A percentile compares a stretch with the other conserved stretches of the same genome.
Conservation (phyloP, 53 echinoderm and acorn worm species). For the Luidia sarsii region DNA sequence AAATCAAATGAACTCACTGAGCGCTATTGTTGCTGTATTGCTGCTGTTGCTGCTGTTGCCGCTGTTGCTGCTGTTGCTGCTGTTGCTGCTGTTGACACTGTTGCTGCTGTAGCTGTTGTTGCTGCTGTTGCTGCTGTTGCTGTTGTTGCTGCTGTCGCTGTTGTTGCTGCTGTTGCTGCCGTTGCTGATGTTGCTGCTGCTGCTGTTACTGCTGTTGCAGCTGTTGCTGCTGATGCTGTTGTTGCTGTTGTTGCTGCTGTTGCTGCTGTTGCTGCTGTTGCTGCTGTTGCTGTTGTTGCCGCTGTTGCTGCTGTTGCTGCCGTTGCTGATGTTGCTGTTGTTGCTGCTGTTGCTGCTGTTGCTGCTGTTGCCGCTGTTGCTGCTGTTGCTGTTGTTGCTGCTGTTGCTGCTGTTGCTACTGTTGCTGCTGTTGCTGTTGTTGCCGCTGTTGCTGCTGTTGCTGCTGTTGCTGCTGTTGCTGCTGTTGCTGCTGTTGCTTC, state of each 20-base stretch:
- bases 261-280: neutral
- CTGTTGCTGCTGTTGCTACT: neutral
- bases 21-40: too few species aligned
- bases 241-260: too few species aligned
- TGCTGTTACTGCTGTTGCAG: neutral
- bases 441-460: neutral
- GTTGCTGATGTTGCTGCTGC: neutral
- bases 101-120: conserved; percentile 34
- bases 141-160: conserved; percentile 12
- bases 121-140: conserved; percentile 25
- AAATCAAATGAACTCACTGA: too few species aligned
- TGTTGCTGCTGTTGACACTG: too few species aligned
- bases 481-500: too few species aligned
- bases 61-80: too few species aligned
- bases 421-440: neutral
- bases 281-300: neutral
- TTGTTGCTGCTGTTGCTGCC: too few species aligned
- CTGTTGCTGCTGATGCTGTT: neutral
- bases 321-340: neutral
- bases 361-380: neutral
- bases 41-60: too few species aligned
- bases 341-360: neutral
- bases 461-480: too few species aligned
- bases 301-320: neutral
- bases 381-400: neutral